Conservation (phyloP, 2,113 vertebrate genomes). For the Ciconia boyciana region DNA sequence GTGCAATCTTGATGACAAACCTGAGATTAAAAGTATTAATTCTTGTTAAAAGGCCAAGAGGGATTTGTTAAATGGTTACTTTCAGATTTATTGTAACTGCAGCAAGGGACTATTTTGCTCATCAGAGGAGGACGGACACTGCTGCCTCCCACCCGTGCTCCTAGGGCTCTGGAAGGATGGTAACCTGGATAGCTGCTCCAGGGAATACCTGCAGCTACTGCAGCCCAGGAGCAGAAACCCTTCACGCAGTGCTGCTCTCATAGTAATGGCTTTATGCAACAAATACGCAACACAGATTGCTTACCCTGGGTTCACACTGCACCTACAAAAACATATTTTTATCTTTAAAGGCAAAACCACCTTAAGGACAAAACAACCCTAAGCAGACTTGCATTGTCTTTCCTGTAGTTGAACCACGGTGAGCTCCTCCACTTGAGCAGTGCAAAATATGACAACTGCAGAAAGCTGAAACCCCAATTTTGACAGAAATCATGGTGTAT, state of each 20-base stretch:
- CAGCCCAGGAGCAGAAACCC: neutral
- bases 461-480: neutral
- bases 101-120: neutral
- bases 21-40: neutral
- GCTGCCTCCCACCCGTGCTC: neutral
- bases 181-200: slow-evolving; percentile 31
- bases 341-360: neutral
- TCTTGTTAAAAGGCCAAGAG: neutral
- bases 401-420: neutral
- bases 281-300: rapidly evolving
- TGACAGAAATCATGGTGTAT: neutral
- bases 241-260: neutral
- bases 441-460: neutral
- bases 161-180: neutral
- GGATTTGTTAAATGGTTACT: neutral
- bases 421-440: neutral
- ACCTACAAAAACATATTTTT: neutral
- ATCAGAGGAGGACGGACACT: neutral
- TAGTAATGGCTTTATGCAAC: neutral
- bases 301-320: neutral
- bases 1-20: neutral
- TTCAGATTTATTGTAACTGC: neutral
- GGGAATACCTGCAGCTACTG: neutral
- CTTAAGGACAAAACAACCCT: neutral
- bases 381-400: neutral